Evolutionary conservation across 2,797 vertebrate genomes (phyloP).

Genomic region (Myiotriccus ornatus): DNA sequence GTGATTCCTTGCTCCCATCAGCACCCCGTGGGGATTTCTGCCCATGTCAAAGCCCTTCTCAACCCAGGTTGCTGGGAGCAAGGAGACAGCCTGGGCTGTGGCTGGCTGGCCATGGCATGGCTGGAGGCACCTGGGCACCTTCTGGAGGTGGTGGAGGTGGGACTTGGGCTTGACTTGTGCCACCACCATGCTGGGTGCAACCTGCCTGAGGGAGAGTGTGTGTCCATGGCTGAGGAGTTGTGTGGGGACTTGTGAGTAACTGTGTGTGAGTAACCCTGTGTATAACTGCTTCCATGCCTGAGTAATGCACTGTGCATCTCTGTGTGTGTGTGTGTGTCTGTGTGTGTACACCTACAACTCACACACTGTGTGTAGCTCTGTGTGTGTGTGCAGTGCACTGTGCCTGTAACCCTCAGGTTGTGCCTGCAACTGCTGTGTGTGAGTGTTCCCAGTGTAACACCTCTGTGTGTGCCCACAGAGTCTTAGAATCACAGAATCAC

Average conservation of each 20-base stretch:
- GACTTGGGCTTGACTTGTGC: fast-evolving
- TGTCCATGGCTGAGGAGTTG: neutral
- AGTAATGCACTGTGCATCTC: fast-evolving
- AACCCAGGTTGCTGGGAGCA: neutral
- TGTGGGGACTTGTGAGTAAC: neutral
- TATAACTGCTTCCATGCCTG: neutral
- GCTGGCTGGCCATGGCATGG: neutral
- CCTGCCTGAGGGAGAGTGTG: neutral
- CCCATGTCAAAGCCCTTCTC: neutral
- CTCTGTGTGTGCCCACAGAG: neutral
- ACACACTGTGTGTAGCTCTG: fast-evolving
- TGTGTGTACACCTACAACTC: neutral
- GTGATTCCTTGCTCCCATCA: neutral
- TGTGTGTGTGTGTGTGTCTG: too few species aligned
- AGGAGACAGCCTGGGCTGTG: neutral
- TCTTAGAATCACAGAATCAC: fast-evolving
- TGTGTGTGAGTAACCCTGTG: neutral
- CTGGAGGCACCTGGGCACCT: neutral
- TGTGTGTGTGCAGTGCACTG: neutral
- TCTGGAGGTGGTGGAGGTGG: neutral
- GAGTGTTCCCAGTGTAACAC: neutral
- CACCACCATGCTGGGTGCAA: neutral
- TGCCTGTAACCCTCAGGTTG: fast-evolving
- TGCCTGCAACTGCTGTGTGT: fast-evolving
- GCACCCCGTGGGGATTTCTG: neutral